Evolutionary conservation across 1,140 invertebrate species (phyloP).

Genomic region (Bicyclus anynana): DNA sequence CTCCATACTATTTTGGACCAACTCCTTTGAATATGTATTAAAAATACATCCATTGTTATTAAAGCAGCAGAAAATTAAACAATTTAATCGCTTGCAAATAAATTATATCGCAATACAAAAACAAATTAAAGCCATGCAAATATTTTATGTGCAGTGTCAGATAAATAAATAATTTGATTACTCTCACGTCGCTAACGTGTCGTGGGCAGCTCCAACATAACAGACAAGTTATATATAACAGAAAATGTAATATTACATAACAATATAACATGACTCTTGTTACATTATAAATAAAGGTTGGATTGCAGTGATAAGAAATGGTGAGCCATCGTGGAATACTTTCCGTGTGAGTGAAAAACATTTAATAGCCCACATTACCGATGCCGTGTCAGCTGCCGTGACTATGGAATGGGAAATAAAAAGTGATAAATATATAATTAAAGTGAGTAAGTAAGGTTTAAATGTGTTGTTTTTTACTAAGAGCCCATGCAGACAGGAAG

Average conservation of each 20-base stretch:
- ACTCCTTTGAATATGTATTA: no score
- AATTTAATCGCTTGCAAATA: background rate
- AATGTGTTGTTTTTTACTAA: no score
- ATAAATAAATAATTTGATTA: constrained; percentile 7
- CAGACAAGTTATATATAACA: background rate
- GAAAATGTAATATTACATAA: background rate
- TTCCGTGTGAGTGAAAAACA: background rate
- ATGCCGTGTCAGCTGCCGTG: background rate
- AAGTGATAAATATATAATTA: background rate
- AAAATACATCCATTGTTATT: no score
- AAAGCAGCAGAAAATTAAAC: background rate
- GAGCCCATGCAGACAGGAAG: no score
- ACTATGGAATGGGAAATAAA: background rate
- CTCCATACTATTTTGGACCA: no score
- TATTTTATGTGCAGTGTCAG: constrained; percentile 4
- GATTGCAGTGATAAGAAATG: background rate
- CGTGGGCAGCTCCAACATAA: background rate
- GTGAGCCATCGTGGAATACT: background rate
- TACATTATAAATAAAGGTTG: background rate
- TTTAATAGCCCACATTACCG: background rate
- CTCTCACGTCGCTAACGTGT: background rate
- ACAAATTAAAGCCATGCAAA: background rate
- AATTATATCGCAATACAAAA: background rate
- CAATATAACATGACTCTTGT: background rate
- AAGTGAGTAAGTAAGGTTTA: no score